phyloP scores from a whole-genome alignment of 2,113 vertebrate genomes.

The Nansenia antarctica region DNA sequence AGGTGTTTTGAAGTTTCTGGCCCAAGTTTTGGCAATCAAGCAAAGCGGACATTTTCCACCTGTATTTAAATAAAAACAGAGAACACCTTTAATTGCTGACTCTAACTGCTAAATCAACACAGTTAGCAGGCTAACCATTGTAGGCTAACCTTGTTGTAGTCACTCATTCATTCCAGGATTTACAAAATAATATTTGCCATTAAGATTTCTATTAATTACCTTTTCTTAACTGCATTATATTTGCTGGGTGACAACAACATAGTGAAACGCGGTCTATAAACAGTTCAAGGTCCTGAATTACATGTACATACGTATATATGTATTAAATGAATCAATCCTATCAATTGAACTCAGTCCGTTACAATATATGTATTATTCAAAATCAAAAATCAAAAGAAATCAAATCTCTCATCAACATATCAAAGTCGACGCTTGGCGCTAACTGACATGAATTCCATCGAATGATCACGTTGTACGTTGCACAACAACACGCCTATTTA shows the following conservation, averaged over 20 bases:
- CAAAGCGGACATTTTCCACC: slow-evolving; percentile 50
- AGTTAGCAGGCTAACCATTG: neutral
- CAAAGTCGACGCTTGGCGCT: slow-evolving; percentile 49
- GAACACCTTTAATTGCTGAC: neutral
- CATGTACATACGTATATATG: neutral
- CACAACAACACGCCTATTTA: slow-evolving; percentile 39
- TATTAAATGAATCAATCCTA: too few species aligned
- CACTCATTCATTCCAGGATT: neutral
- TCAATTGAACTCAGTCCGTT: too few species aligned
- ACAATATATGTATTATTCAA: too few species aligned
- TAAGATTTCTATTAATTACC: too few species aligned
- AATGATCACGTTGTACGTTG: slow-evolving; percentile 49
- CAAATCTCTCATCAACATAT: slow-evolving; percentile 24
- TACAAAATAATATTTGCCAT: neutral
- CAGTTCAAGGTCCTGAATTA: neutral
- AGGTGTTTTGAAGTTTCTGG: slow-evolving; percentile 21
- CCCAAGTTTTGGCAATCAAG: slow-evolving; percentile 28
- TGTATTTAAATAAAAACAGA: slow-evolving; percentile 12
- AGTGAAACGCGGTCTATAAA: neutral
- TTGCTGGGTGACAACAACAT: slow-evolving; percentile 31
- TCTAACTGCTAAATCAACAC: neutral
- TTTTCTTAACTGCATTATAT: slow-evolving; percentile 47
- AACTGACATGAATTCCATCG: slow-evolving; percentile 58
- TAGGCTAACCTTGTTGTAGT: neutral
- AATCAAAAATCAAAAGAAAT: neutral